phyloP scores from a whole-genome alignment of 2,888 invertebrate genomes.

The Lissonota sp. region DNA sequence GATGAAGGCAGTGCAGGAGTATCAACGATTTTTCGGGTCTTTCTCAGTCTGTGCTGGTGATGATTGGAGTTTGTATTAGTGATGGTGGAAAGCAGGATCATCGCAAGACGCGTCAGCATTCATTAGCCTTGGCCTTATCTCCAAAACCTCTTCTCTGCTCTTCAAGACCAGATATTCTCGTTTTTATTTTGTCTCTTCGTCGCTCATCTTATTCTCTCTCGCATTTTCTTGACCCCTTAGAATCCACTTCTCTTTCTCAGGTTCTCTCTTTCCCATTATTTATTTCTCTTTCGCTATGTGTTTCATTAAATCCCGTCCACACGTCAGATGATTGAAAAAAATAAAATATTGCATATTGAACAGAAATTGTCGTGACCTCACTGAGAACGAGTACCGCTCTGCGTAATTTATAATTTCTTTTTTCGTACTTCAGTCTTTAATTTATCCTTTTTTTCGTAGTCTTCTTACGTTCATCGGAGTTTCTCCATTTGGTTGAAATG shows the following conservation, averaged over 20 bases:
- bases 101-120: constrained; percentile 76
- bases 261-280: constrained; percentile 11
- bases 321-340: background rate
- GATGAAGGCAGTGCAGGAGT: constrained; percentile 1
- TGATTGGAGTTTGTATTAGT: constrained; percentile 34
- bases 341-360: constrained; percentile 13
- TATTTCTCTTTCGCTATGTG: constrained; percentile 11
- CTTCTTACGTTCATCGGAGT: too few species aligned
- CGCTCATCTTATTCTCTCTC: constrained; percentile 2
- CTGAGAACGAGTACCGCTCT: background rate
- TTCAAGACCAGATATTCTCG: constrained; percentile 27
- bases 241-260: constrained; percentile 9
- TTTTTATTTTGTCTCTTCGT: constrained; percentile 34
- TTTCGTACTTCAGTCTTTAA: constrained; percentile 61
- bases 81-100: constrained; percentile 69
- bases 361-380: background rate
- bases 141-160: constrained; percentile 64
- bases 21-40: constrained; percentile 48
- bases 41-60: background rate
- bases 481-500: too few species aligned
- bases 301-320: background rate
- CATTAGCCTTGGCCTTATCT: constrained; percentile 76
- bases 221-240: too few species aligned
- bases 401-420: constrained; percentile 73
- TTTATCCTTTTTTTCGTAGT: too few species aligned